These are phyloP conservation scores for Macroteleia sp. DNA, from an alignment of 2,888 invertebrate species.

Conservation along the genomic window DNA sequence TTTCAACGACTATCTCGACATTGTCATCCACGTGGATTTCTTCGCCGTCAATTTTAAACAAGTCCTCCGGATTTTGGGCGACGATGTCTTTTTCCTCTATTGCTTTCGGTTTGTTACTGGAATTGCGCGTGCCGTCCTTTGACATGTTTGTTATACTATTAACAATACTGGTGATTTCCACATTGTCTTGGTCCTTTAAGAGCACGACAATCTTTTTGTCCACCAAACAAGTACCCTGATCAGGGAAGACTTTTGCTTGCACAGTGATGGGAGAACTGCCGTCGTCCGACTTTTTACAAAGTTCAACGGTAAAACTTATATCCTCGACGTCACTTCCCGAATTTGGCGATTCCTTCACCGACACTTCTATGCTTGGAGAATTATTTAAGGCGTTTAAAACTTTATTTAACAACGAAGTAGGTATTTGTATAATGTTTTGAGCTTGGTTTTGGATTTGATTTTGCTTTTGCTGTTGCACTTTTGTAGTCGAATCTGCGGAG, in stretches of 20 bases:
- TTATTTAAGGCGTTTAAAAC: slow-evolving; percentile 78
- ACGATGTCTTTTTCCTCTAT: slow-evolving; percentile 74
- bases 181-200: slow-evolving; percentile 76
- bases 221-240: slow-evolving; percentile 81
- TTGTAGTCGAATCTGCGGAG: slow-evolving; percentile 61
- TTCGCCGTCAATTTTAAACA: slow-evolving; percentile 80
- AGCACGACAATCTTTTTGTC: slow-evolving; percentile 78
- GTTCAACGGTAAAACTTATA: slow-evolving; percentile 81
- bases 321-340: slow-evolving; percentile 78
- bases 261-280: slow-evolving; percentile 69
- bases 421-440: slow-evolving; percentile 78
- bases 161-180: slow-evolving; percentile 78
- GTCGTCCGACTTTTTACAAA: slow-evolving; percentile 75
- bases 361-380: slow-evolving; percentile 79
- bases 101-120: slow-evolving; percentile 73
- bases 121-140: slow-evolving; percentile 67
- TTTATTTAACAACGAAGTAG: slow-evolving; percentile 80
- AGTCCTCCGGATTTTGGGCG: slow-evolving; percentile 78
- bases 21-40: slow-evolving; percentile 82
- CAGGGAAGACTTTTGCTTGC: slow-evolving; percentile 81
- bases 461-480: slow-evolving; percentile 9
- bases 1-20: slow-evolving; percentile 76
- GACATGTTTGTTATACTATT: slow-evolving; percentile 73
- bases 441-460: slow-evolving; percentile 37
- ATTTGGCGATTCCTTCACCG: slow-evolving; percentile 79